Percentiles rank a stretch among this genome's conserved stretches.
Conservation (phyloP, 2,113 vertebrate species). For the Ornithorhynchus anatinus region DNA sequence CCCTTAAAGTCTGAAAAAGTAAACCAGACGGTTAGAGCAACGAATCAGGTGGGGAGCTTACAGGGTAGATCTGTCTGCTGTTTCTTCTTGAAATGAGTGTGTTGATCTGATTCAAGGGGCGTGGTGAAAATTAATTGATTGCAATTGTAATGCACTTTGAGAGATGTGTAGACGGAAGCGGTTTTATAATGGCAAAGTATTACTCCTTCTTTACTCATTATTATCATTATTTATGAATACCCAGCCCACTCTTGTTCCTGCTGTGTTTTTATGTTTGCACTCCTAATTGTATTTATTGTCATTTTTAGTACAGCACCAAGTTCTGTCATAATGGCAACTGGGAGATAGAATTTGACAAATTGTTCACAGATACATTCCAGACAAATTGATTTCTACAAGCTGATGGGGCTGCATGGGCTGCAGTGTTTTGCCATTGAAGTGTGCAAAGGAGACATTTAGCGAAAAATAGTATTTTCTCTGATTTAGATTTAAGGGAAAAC, state of each 20-base stretch:
- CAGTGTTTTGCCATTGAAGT: not conserved
- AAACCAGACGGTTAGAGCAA: too few species aligned
- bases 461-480: not conserved
- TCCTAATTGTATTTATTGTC: constrained; percentile 31
- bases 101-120: constrained; percentile 17
- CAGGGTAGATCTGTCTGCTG: too few species aligned
- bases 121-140: constrained; percentile 33
- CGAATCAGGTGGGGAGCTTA: too few species aligned
- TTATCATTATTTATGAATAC: constrained; percentile 31
- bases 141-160: constrained; percentile 11
- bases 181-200: not conserved
- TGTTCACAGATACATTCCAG: constrained; percentile 14
- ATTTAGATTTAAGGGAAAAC: not conserved
- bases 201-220: not conserved
- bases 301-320: constrained; percentile 2
- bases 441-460: constrained; percentile 3
- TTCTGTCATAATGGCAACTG: constrained; percentile 21
- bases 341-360: not conserved
- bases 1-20: too few species aligned
- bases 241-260: constrained; percentile 38
- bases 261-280: constrained; percentile 23
- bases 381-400: not conserved
- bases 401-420: not conserved
- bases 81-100: constrained; percentile 42
- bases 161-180: constrained; percentile 3